Evolutionary conservation across 1,140 invertebrate species (phyloP).

Genomic region (Nixonia krombeini): DNA sequence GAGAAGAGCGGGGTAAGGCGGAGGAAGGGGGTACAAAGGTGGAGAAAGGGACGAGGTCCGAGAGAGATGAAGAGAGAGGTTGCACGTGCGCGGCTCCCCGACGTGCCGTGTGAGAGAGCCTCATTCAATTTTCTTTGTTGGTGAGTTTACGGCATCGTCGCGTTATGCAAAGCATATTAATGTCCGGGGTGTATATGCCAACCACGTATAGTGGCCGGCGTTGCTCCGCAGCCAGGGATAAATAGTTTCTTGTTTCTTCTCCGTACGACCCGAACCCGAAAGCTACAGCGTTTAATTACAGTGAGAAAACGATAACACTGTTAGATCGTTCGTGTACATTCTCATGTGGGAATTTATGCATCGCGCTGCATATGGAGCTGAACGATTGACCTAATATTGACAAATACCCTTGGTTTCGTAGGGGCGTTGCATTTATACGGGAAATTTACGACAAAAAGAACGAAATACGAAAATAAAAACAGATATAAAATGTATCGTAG

Average conservation of each 20-base stretch:
- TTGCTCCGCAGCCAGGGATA: slow-evolving; percentile 13
- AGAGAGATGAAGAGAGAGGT: slow-evolving; percentile 9
- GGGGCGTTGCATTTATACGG: no score
- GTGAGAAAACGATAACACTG: slow-evolving; percentile 15
- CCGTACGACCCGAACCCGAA: slow-evolving; percentile 11
- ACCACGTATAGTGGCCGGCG: slow-evolving; percentile 29
- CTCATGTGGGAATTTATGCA: no score
- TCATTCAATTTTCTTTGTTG: slow-evolving; percentile 59
- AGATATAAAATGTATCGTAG: no score
- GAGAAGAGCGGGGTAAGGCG: slow-evolving; percentile 11
- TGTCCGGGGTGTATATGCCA: slow-evolving; percentile 39
- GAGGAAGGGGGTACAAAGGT: slow-evolving; percentile 7
- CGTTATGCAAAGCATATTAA: slow-evolving; percentile 53
- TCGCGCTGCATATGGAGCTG: no score
- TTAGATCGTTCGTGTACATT: no score
- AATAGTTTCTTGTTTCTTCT: slow-evolving; percentile 36
- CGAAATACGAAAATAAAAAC: no score
- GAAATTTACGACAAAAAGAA: no score
- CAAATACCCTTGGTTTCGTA: no score
- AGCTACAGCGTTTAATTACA: slow-evolving; percentile 29
- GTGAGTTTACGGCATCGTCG: slow-evolving; percentile 41
- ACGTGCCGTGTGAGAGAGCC: slow-evolving; percentile 12
- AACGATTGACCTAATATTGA: no score
- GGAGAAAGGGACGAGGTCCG: slow-evolving; percentile 10
- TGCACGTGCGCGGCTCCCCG: slow-evolving; percentile 16